Base-by-base conservation (phyloP, 2,797 vertebrate genomes). In the Mormyrus proboscirostris region DNA sequence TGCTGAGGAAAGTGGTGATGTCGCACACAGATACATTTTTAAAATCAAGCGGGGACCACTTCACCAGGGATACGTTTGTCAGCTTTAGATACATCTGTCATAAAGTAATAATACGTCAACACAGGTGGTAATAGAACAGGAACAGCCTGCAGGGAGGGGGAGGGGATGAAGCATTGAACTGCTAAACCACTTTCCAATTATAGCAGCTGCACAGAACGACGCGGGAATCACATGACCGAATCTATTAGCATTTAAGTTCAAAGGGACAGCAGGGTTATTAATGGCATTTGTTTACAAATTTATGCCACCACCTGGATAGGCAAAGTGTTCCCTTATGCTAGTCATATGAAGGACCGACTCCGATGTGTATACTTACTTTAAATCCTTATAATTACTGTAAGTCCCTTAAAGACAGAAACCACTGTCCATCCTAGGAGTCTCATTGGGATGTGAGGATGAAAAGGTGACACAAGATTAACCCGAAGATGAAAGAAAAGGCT, bases 181-280 rank as follows among this genome's bases (percentile, higher is more conserved):
- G 84, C 47, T 73, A 50, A 73, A 59, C 33, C 62, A 55, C 50
- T 53, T 86, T 49, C 89, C 69, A 69, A 73, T 89, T 89, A 44
- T 69, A 49, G 33, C 59, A 14, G 38, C 59, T 38, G 38, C 86
- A 62, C 14, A 85, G 59, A 89, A 29, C 62, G 53, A 84, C 29
- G 51, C 22, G 29, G 49, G 88, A 5, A 47, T 65, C 47, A 89
- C 82, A 89, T 65, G 49, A 53, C 62, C 8, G 89, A 89, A 89
- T 89, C 16, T 73, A 86, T 89, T 89, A 87, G 89, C 89, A 89
- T 89, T 89, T 89, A 89, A 33, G 83, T 89, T 87, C 84, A 89
- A 89, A 89, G 79, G 83, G 49, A n/a, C 49, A 84, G 29, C 62
- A 51, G 51, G 49, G 49, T 86, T 38, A 86, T 86, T 84, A 38